These are phyloP conservation scores for Grammomys dolichurus DNA, from an alignment of 2,113 vertebrate species.

Conservation along the genomic window DNA sequence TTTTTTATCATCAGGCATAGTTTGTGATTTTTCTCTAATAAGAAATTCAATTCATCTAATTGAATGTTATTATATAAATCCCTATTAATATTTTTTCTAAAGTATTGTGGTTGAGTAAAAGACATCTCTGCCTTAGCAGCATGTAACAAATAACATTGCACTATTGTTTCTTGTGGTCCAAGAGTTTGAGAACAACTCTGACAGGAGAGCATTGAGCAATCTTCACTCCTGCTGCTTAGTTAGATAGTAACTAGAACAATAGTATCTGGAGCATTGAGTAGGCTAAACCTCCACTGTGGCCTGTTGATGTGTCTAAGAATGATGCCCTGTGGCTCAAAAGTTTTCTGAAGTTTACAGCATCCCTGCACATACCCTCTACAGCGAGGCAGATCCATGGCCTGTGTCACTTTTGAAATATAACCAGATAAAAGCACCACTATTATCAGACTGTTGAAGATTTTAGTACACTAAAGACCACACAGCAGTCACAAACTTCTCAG, in stretches of 20 bases:
- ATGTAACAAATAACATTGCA: neutral
- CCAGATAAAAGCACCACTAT: neutral
- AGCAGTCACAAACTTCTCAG: neutral
- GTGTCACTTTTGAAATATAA: neutral
- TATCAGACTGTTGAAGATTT: neutral
- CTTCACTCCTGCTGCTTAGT: neutral
- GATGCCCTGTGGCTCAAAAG: neutral
- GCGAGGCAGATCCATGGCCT: neutral
- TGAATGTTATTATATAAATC: neutral
- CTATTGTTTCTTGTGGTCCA: neutral
- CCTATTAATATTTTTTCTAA: neutral
- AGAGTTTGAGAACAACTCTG: neutral
- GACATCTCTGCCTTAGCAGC: neutral
- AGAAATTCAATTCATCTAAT: neutral
- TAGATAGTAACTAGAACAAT: neutral
- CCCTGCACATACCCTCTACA: neutral
- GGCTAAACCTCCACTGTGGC: accelerated
- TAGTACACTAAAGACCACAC: neutral
- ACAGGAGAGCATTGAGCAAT: accelerated
- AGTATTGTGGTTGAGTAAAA: neutral
- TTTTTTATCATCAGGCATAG: neutral
- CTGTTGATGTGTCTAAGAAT: neutral
- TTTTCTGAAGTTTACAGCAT: neutral
- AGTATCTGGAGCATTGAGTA: neutral
- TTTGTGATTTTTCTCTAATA: neutral